Base-by-base conservation (phyloP, 2,113 vertebrate species). In the Podarcis muralis region DNA sequence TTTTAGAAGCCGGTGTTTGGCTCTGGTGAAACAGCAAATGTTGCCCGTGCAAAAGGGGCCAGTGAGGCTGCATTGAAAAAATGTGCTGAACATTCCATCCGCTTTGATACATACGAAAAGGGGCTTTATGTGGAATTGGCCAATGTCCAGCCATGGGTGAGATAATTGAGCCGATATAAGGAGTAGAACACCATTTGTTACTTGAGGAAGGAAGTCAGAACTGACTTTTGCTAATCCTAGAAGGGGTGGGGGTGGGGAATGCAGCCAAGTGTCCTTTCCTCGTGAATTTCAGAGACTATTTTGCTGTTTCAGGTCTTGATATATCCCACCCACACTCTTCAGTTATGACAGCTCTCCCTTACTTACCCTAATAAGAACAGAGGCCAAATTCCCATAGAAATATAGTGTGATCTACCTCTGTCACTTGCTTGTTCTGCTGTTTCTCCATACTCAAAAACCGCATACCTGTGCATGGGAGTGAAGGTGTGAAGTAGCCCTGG, bases 61-160 rank as follows among this genome's bases (percentile, higher is more conserved):
- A 90, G 4, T 3, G 57, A 75, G 30, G 16, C 69, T 57, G 43
- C 71, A 23, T 76, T n/a, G 68, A 78, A 68, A 76, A 76, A 75
- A n/a, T 53, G 48, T 48, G 69, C 35, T 78, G 43, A 59, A 48
- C 27, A 7, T 83, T 83, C 74, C 40, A 40, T 20, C 11, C 6
- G 16, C 69, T 40, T 43, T 82, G 40, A 76, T 81, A 75, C 59
- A 40, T 82, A 68, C 59, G 18, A 90, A 77, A 72, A 86, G 81
- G 25, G n/a, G 37, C 71, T 72, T 69, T 57, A 18, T 87, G 72
- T 68, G 78, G 62, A 78, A 69, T n/a, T 71, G 75, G 81, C 43
- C 86, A 87, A 84, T 48, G 83, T 22, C 69, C 53, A 83, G 86
- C 83, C 89, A 87, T 89, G 78, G 84, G 35, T 2, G n/a, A 93